Evolutionary conservation across 1,140 invertebrate genomes (phyloP).

Genomic region (Lamellibrachia luymesi): DNA sequence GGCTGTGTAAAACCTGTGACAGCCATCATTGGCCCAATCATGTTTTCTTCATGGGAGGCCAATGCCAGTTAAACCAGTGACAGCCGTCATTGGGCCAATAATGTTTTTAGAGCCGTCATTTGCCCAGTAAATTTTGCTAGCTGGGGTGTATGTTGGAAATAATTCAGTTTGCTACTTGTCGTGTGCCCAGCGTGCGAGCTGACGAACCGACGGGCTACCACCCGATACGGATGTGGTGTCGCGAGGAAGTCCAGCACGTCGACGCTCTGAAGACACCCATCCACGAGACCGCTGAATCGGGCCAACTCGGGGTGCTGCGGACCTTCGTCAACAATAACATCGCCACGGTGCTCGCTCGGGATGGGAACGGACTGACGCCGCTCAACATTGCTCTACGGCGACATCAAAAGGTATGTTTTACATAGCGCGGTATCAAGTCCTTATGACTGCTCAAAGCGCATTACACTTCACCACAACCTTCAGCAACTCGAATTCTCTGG

Average conservation of each 20-base stretch:
- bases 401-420: slow-evolving; percentile 32
- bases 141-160: neutral
- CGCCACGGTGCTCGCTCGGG: slow-evolving; percentile 46
- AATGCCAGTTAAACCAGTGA: too few relatives aligned
- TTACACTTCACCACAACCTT: too few relatives aligned
- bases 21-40: neutral
- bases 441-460: too few relatives aligned
- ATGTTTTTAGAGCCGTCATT: too few relatives aligned
- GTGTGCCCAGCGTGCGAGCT: slow-evolving; percentile 35
- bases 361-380: slow-evolving; percentile 47
- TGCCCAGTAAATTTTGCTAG: too few relatives aligned
- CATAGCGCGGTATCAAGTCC: too few relatives aligned
- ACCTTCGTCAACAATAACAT: slow-evolving; percentile 52
- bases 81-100: too few relatives aligned
- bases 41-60: too few relatives aligned
- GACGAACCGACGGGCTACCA: slow-evolving; percentile 52
- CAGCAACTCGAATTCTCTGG: too few relatives aligned
- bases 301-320: slow-evolving; percentile 49
- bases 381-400: slow-evolving; percentile 50
- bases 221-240: slow-evolving; percentile 50
- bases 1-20: neutral
- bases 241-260: slow-evolving; percentile 37
- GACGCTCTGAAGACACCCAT: slow-evolving; percentile 48
- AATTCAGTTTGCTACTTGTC: neutral
- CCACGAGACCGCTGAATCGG: slow-evolving; percentile 50